Base-by-base conservation (phyloP, 2,888 invertebrate genomes). In the Dioctria linearis region DNA sequence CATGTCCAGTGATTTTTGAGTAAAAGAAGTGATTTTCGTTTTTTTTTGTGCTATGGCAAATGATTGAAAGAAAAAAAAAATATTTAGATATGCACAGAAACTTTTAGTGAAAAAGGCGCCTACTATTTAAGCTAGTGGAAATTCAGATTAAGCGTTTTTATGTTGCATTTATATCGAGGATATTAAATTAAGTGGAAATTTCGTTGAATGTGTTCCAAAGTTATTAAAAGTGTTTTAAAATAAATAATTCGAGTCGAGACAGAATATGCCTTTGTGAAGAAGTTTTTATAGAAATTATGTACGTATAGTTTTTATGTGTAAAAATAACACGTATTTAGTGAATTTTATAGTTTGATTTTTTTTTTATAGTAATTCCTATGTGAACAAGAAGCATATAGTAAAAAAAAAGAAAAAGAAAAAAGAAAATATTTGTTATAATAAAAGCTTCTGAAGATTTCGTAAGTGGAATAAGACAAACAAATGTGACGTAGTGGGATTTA, bases 401-500 rank as follows among this genome's bases (percentile, higher is more conserved):
- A 25, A 25, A 25, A 25, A 25, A 25, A 25, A 25, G 25, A 25
- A 25, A 25, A 25, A 25, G 25, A 25, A 25, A 25, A 25, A 25
- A 25, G 25, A 25, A 25, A 25, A 2, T 25, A 25, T 25, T 25
- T 25, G 2, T 25, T 25, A 25, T 25, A 67, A 43, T 49, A 49
- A 54, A 73, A 73, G 73, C 71, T 73, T n/a, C 42, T 57, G 37
- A 73, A 59, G 59, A 73, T 73, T 73, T 73, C 73, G 51, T 42
- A 57, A 73, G 73, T 57, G 73, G 73, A 57, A 57, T 13, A 57
- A 42, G 57, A 54, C 59, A 25, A 25, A 25, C 25, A 13, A 73
- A n/a, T 73, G 59, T 73, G 73, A 73, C 73, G 73, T 42, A 73
- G 73, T 57, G 57, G 54, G 40, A 73, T 73, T 73, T 73, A 73